Base-by-base conservation (phyloP, 2,113 vertebrate species). In the Chaenocephalus aceratus region DNA sequence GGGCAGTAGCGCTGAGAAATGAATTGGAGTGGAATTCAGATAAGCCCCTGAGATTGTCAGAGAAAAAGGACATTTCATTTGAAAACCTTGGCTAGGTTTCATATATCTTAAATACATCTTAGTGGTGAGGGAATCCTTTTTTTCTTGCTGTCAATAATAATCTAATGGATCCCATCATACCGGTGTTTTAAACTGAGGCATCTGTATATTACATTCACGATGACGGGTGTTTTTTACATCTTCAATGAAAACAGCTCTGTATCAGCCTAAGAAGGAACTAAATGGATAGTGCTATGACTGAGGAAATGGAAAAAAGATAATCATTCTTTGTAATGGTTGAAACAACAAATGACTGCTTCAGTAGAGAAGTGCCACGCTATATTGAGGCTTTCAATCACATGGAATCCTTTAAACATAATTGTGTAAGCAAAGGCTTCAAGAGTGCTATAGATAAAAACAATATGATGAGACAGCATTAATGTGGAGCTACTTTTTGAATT, bases 1-100 rank as follows among this genome's bases (percentile, higher is more conserved):
- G 77, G 83, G 79, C 84, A 80, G 72, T 51, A 82, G 69, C 63
- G 71, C 68, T 63, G 79, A 84, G 76, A 69, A 72, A 80, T 44
- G 64, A 68, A 75, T 77, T 67, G 41, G 21, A 82, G 64, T 65
- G 6, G 36, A 81, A 90, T 41, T 83, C 82, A 80, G 26, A 83
- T 49, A 61, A 79, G 59, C 68, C 67, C 62, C 62, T 16, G 71
- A 82, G 87, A 72, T 60, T 52, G 23, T 71, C 36, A 6, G 12
- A 74, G 69, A 63, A 83, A 68, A 65, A 64, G 51, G 84, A 81
- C 59, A 70, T 78, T 85, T 74, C 14, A 82, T 84, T 71, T 79
- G 41, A 75, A 84, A 87, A 63, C 23, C 41, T 59, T 60, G 53
- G 23, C 18, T 52, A 48, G 10, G 49, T 88, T 74, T 84, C 30